Evolutionary conservation across 2,888 invertebrate species (phyloP).

Genomic region (Torymus tubicola): DNA sequence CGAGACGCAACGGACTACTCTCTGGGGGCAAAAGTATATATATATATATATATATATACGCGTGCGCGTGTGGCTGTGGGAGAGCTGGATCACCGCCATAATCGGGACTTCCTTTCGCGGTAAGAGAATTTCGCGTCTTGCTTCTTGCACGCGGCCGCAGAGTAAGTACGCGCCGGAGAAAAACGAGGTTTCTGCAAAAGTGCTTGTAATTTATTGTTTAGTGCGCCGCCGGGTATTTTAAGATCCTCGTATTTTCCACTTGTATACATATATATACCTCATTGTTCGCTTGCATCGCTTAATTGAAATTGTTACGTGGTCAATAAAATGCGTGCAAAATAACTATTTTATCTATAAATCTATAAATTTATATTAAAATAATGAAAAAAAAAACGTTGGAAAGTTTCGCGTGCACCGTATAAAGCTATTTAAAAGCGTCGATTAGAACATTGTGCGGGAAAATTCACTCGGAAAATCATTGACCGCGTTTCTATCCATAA

Average conservation of each 20-base stretch:
- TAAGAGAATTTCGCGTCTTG: constrained; percentile 58
- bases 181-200: background rate
- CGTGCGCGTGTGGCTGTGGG: background rate
- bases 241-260: background rate
- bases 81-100: constrained; percentile 58
- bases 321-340: background rate
- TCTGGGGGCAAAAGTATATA: constrained; percentile 54
- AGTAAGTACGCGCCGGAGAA: no score
- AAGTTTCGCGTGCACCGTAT: no score
- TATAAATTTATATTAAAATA: background rate
- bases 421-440: no score
- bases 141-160: constrained; percentile 9
- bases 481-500: background rate
- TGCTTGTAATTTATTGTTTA: background rate
- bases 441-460: background rate
- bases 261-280: no score
- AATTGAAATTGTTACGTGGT: constrained; percentile 29
- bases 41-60: constrained; percentile 6
- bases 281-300: background rate
- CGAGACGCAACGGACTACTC: constrained; percentile 67
- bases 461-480: background rate
- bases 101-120: constrained; percentile 62
- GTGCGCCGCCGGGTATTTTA: no score
- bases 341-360: background rate
- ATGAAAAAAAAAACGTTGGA: background rate